These are phyloP conservation scores for Fringilla coelebs DNA, from an alignment of 2,797 vertebrate species.

Conservation along the genomic window DNA sequence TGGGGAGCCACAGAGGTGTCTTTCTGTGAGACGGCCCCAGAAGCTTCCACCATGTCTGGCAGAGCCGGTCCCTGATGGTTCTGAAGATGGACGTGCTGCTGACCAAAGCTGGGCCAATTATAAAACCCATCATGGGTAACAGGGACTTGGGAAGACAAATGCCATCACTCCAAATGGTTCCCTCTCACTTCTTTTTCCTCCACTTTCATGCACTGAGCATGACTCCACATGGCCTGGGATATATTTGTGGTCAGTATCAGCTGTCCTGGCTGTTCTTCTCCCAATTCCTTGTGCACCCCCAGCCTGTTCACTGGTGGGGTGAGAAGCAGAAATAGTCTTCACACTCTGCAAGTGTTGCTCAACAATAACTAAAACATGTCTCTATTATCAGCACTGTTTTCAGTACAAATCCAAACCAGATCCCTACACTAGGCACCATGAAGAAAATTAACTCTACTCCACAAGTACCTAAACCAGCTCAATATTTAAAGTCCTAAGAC, in stretches of 20 bases:
- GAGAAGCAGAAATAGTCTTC: background rate
- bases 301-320: background rate
- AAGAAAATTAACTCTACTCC: background rate
- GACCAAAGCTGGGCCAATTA: fast-evolving
- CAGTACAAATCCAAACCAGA: background rate
- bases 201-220: background rate
- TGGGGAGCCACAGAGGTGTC: fast-evolving
- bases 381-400: background rate
- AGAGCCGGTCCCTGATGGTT: background rate
- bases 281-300: background rate
- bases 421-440: background rate
- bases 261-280: background rate
- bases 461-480: background rate
- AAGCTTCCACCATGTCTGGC: no score
- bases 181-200: background rate
- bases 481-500: background rate
- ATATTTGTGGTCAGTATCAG: background rate
- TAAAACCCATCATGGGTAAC: fast-evolving
- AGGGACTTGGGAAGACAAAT: background rate
- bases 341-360: background rate
- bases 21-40: background rate
- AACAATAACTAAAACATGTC: background rate
- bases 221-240: background rate
- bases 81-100: background rate
- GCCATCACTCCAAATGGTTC: background rate